phyloP scores from a whole-genome alignment of 2,797 vertebrate species.

The Carduelis carduelis region DNA sequence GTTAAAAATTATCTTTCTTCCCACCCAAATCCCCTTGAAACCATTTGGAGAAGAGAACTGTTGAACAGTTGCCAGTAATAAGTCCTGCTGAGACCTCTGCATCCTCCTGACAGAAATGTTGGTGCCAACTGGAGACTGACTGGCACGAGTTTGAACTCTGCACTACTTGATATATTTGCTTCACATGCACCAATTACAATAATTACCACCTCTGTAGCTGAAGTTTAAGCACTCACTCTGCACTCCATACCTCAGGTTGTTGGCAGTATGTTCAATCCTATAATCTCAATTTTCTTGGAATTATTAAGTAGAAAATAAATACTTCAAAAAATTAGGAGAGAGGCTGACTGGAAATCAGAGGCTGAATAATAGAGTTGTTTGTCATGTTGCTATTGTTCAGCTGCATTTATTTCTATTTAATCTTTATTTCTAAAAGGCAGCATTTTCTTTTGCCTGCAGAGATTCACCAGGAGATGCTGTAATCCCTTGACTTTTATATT shows the following conservation, averaged over 20 bases:
- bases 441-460: conserved; percentile 1
- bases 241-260: conserved; percentile 36
- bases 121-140: conserved; percentile 57
- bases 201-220: conserved; percentile 56
- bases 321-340: not conserved
- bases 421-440: not conserved
- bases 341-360: not conserved
- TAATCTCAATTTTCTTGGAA: conserved; percentile 38
- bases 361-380: not conserved
- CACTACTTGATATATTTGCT: conserved; percentile 17
- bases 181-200: conserved; percentile 51
- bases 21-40: conserved; percentile 55
- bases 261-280: conserved; percentile 21
- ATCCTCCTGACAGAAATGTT: conserved; percentile 38
- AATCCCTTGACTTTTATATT: not conserved
- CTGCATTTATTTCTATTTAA: not conserved
- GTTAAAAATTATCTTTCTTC: conserved; percentile 59
- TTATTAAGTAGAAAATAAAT: conserved; percentile 25
- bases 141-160: conserved; percentile 55
- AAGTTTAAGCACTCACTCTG: not conserved
- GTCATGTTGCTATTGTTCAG: not conserved
- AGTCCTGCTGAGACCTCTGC: conserved; percentile 57
- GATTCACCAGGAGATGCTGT: not conserved
- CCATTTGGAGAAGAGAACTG: conserved; percentile 57
- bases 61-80: conserved; percentile 55